These are phyloP conservation scores for Acanthosepion pharaonis DNA, from an alignment of 2,888 invertebrate species.

Conservation along the genomic window DNA sequence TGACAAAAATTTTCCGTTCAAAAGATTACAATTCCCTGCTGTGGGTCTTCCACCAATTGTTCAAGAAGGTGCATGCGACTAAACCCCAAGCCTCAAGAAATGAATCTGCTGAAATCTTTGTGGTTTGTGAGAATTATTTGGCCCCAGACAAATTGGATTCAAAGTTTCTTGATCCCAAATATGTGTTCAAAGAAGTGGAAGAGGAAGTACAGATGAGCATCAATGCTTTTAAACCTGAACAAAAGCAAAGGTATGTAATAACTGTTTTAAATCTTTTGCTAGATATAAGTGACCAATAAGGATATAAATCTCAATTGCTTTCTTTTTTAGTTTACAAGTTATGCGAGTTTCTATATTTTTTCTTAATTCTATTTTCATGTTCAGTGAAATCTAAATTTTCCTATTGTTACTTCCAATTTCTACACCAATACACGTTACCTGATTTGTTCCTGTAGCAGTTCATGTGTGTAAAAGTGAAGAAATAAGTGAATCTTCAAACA, in stretches of 20 bases:
- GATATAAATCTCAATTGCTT: too few species aligned
- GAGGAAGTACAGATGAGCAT: constrained; percentile 60
- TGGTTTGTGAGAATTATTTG: constrained; percentile 94
- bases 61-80: constrained; percentile 94
- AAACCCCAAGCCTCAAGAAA: constrained; percentile 98
- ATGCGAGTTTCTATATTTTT: too few species aligned
- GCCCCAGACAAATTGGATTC: constrained; percentile 92
- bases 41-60: constrained; percentile 96
- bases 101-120: constrained; percentile 99
- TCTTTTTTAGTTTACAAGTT: too few species aligned
- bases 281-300: neutral
- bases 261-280: neutral
- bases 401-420: too few species aligned
- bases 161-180: constrained; percentile 91
- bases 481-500: too few species aligned
- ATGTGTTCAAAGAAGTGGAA: constrained; percentile 92
- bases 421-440: too few species aligned
- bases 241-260: constrained; percentile 61
- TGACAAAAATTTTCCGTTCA: constrained; percentile 98
- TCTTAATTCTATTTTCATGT: too few species aligned
- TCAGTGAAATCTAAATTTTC: too few species aligned
- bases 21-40: constrained; percentile 96
- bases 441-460: too few species aligned
- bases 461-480: too few species aligned
- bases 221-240: constrained; percentile 71